Conservation (phyloP, 2,113 vertebrate species). For the Girardinichthys multiradiatus region DNA sequence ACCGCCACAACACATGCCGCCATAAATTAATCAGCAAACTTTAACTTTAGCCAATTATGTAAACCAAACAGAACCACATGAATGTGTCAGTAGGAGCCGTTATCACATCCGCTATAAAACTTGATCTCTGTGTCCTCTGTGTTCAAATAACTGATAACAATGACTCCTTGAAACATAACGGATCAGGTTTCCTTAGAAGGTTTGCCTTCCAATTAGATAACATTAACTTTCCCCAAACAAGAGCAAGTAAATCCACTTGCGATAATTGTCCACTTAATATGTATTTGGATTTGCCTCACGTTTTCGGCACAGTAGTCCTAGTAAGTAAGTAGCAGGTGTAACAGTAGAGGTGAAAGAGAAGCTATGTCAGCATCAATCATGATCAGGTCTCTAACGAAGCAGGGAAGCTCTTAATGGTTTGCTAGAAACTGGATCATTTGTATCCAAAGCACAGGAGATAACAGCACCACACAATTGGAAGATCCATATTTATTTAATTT, state of each 20-base stretch:
- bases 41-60: neutral
- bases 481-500: slow-evolving; percentile 5
- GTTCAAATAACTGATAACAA: no score
- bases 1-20: neutral
- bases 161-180: neutral
- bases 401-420: neutral
- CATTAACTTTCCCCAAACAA: neutral
- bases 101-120: neutral
- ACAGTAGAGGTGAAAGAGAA: neutral
- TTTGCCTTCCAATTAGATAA: neutral
- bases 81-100: neutral
- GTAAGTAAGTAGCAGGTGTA: neutral
- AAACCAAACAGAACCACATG: neutral
- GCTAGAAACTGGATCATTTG: slow-evolving; percentile 10
- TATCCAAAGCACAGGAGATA: slow-evolving; percentile 6
- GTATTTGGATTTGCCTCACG: neutral
- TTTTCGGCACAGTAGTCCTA: neutral
- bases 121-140: no score
- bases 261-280: neutral
- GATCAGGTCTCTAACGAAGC: neutral
- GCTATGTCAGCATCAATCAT: slow-evolving; percentile 5
- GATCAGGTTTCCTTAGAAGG: neutral
- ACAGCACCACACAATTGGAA: neutral
- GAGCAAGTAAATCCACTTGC: neutral
- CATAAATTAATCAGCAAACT: neutral